Evolutionary conservation across 1,140 invertebrate species (phyloP).

Genomic region (Drosophila ercepeae): DNA sequence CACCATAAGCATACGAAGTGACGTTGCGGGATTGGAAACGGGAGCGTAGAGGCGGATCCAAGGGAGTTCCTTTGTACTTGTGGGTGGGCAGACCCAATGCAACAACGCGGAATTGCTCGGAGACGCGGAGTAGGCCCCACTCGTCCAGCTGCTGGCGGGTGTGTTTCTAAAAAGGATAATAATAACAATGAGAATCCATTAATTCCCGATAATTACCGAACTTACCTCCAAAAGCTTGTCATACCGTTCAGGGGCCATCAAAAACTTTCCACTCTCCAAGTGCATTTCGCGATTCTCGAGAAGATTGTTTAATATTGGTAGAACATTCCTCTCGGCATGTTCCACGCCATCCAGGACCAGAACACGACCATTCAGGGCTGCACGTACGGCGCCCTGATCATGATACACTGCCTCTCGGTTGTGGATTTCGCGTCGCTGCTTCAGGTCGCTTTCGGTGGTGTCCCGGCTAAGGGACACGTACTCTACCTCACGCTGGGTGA

Average conservation of each 20-base stretch:
- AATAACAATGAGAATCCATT: not conserved
- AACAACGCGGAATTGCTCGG: conserved; percentile 96
- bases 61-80: conserved; percentile 94
- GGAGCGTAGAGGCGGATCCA: conserved; percentile 97
- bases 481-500: conserved; percentile 95
- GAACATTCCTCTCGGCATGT: conserved; percentile 98
- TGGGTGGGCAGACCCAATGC: conserved; percentile 95
- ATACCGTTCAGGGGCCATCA: conserved; percentile 94
- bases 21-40: conserved; percentile 97
- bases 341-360: conserved; percentile 98
- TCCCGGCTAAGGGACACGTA: conserved; percentile 97
- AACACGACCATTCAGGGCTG: conserved; percentile 94
- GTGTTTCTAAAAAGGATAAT: conserved; percentile 85
- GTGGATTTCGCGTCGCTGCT: conserved; percentile 96
- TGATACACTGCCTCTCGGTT: conserved; percentile 94
- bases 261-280: conserved; percentile 97
- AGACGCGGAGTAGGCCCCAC: conserved; percentile 95
- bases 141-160: conserved; percentile 87
- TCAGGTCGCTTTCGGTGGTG: conserved; percentile 98
- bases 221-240: conserved; percentile 94
- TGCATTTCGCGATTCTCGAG: conserved; percentile 99
- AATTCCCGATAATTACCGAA: not conserved
- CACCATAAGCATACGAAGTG: conserved; percentile 86
- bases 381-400: conserved; percentile 97
- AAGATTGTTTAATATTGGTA: conserved; percentile 98